phyloP scores from a whole-genome alignment of 2,888 invertebrate genomes.

The Napeogenes inachia region DNA sequence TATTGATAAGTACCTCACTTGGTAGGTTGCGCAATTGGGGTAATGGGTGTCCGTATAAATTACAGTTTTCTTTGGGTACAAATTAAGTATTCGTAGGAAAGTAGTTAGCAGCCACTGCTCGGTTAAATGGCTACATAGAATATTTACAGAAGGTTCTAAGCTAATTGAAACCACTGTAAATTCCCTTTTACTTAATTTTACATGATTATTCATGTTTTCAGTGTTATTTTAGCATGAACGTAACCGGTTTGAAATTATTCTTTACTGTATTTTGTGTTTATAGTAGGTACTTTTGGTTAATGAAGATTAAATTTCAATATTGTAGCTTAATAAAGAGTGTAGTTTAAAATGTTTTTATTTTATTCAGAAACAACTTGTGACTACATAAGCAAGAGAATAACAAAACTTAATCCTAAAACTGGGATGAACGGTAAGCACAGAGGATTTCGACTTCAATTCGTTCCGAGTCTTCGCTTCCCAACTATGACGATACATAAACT shows the following conservation, averaged over 20 bases:
- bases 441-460: constrained; percentile 52
- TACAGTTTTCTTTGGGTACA: constrained; percentile 66
- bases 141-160: not conserved
- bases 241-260: too few species aligned
- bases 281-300: too few species aligned
- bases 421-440: constrained; percentile 55
- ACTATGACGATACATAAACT: constrained; percentile 32
- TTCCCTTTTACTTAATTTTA: too few species aligned
- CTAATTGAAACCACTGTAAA: not conserved
- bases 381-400: too few species aligned
- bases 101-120: constrained; percentile 60
- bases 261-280: too few species aligned
- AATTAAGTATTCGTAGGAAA: constrained; percentile 61
- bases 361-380: too few species aligned
- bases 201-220: too few species aligned
- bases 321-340: too few species aligned
- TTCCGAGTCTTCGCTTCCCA: constrained; percentile 36
- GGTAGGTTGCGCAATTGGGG: constrained; percentile 59
- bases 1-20: constrained; percentile 22
- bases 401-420: constrained; percentile 44
- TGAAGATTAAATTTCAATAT: too few species aligned
- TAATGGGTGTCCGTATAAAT: constrained; percentile 66
- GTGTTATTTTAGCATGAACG: too few species aligned
- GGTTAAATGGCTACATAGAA: constrained; percentile 16
- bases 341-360: too few species aligned